These are phyloP conservation scores for Blastobasis lacticolella DNA, from an alignment of 2,888 invertebrate genomes.

Conservation along the genomic window DNA sequence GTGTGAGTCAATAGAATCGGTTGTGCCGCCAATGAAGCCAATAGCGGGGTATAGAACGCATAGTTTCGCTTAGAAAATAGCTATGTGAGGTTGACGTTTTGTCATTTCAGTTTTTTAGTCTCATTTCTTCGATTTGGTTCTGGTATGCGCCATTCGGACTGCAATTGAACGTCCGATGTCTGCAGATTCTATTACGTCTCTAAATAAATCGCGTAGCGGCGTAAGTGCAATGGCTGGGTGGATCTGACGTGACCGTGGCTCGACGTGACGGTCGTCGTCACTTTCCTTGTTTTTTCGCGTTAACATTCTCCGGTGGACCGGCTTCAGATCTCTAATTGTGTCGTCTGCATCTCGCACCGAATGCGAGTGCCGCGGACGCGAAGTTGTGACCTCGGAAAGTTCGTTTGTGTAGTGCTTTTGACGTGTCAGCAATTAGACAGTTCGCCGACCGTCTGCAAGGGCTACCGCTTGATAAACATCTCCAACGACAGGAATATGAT, in stretches of 20 bases:
- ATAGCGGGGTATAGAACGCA: slow-evolving; percentile 44
- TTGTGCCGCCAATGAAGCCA: slow-evolving; percentile 32
- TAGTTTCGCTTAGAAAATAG: slow-evolving; percentile 32
- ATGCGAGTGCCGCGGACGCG: slow-evolving; percentile 29
- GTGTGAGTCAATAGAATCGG: slow-evolving; percentile 41
- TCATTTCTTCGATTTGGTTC: slow-evolving; percentile 65
- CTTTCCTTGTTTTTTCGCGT: slow-evolving; percentile 24
- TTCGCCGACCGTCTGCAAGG: slow-evolving; percentile 12
- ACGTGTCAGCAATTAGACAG: slow-evolving; percentile 24
- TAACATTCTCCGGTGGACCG: slow-evolving; percentile 33
- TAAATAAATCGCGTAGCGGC: slow-evolving; percentile 39
- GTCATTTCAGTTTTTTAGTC: slow-evolving; percentile 66
- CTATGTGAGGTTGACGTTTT: slow-evolving; percentile 54
- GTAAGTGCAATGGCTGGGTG: slow-evolving; percentile 39
- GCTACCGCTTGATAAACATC: background rate
- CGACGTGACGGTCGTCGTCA: slow-evolving; percentile 23
- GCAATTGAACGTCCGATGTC: slow-evolving; percentile 55
- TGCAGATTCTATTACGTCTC: slow-evolving; percentile 48
- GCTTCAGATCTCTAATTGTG: slow-evolving; percentile 43
- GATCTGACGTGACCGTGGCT: slow-evolving; percentile 27
- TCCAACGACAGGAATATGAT: background rate
- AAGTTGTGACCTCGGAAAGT: slow-evolving; percentile 22
- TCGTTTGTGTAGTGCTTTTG: slow-evolving; percentile 16
- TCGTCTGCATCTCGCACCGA: slow-evolving; percentile 39
- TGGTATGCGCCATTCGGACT: slow-evolving; percentile 69